Base-by-base conservation (phyloP, 2,797 vertebrate species). In the Tragopan temminckii region DNA sequence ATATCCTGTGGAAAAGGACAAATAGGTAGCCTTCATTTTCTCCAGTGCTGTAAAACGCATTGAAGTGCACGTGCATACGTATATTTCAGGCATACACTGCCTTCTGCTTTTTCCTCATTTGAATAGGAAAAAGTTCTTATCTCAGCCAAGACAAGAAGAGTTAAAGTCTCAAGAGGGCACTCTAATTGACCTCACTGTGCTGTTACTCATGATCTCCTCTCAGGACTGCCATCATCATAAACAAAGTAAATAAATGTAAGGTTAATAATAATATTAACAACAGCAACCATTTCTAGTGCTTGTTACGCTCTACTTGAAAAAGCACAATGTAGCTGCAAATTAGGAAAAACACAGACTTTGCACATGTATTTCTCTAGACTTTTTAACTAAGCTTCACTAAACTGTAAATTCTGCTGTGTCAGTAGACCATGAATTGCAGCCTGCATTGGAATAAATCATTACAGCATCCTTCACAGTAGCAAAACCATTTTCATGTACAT, bases 1-100 rank as follows among this genome's bases (percentile, higher is more conserved):
- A 94, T 66, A 82, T 59, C 57, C 74, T 94, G 87, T 52, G 31
- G 52, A 92, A 88, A 24, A 50, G 31, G 23, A 70, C 80, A 91
- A 81, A 79, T 21, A 80, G 20, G 61, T 57, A 88, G 79, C 46
- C 25, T 87, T 75, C 14, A 79, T 86, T 89, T 88, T 85, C 64
- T 63, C 16, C 42, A 42, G 20, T 74, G 18, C 67, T 93, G 46
- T 48, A 46, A n/a, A 89, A 50, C 5, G 11, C 45, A 57, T 3
- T 55, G 52, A 76, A 70, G 81, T 42, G 16, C 50, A 72, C 13
- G 12, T 52, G 17, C 8, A 72, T 24, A 19, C 45, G 25, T 10
- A 33, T 8, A 12, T 25, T 66, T 78, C 35, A 48, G 14, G 36
- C 57, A 62, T 5, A 68, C 4, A 2, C 13, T 42, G 50, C 2